These are phyloP conservation scores for Sussaba pulchella DNA, from an alignment of 2,888 invertebrate genomes.

Conservation along the genomic window DNA sequence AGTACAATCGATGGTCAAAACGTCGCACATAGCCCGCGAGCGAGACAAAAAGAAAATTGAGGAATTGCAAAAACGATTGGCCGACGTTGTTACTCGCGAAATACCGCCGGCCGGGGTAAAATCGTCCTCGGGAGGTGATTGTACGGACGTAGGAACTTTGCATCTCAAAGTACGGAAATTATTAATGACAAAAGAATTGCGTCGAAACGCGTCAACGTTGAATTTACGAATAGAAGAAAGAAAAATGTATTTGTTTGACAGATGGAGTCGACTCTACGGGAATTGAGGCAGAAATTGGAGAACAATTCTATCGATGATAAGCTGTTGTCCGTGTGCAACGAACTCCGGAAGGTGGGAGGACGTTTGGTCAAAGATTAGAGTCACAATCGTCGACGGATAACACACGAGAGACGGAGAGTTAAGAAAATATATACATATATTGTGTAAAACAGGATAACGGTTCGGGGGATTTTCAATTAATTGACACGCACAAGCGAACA, in stretches of 20 bases:
- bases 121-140: neutral
- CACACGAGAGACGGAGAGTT: constrained; percentile 6
- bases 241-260: neutral
- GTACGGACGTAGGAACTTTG: constrained; percentile 24
- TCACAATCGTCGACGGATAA: constrained; percentile 24
- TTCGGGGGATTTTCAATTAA: constrained; percentile 64
- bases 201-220: neutral
- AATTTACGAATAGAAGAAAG: neutral
- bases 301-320: constrained; percentile 50
- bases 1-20: constrained; percentile 75
- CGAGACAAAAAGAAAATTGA: constrained; percentile 71
- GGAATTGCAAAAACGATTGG: constrained; percentile 58
- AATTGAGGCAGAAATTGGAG: constrained; percentile 50
- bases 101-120: neutral
- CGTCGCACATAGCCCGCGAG: constrained; percentile 71
- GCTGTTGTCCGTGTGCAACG: constrained; percentile 43
- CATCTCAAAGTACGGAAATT: constrained; percentile 42
- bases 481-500: constrained; percentile 71
- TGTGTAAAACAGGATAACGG: too few relatives aligned
- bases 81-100: neutral
- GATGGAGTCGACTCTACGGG: constrained; percentile 51
- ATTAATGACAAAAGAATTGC: neutral
- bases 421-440: too few relatives aligned
- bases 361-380: constrained; percentile 44
- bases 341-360: constrained; percentile 49